Percentiles rank a stretch among this genome's conserved stretches.
These are phyloP conservation scores for Thaumetopoea pityocampa DNA, from an alignment of 1,140 invertebrate species.

Conservation along the genomic window DNA sequence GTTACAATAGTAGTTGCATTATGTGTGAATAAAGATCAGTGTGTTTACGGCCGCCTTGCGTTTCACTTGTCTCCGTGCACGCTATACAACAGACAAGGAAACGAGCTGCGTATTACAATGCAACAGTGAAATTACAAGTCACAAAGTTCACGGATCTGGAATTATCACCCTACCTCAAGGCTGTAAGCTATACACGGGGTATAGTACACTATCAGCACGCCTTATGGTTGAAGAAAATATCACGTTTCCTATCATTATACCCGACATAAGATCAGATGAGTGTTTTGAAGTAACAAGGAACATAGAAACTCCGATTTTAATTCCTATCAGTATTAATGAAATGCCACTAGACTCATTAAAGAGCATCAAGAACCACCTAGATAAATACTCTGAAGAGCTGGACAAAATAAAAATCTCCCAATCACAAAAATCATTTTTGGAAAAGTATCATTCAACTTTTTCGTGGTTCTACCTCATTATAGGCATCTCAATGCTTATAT, in stretches of 20 bases:
- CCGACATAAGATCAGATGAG: slow-evolving; percentile 13
- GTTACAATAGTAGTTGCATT: no score
- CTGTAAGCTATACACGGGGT: slow-evolving; percentile 23
- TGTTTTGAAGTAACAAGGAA: slow-evolving; percentile 7
- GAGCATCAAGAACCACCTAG: neutral
- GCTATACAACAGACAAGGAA: no score
- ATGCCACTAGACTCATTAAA: neutral
- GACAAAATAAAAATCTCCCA: slow-evolving; percentile 2
- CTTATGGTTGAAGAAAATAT: slow-evolving; percentile 9
- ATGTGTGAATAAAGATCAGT: no score
- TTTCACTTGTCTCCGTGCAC: no score
- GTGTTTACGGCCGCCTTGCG: no score
- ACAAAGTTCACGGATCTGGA: slow-evolving; percentile 20
- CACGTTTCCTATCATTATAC: slow-evolving; percentile 16
- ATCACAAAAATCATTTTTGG: neutral
- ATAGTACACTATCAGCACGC: slow-evolving; percentile 17
- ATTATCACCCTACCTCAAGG: slow-evolving; percentile 19
- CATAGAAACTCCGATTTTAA: no score
- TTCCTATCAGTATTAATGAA: neutral
- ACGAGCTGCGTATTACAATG: slow-evolving; percentile 22
- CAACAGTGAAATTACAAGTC: slow-evolving; percentile 17
- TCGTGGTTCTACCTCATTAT: slow-evolving; percentile 3
- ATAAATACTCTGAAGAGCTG: slow-evolving; percentile 8
- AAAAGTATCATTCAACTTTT: neutral
- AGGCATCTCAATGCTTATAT: neutral